Base-by-base conservation (phyloP, 2,113 vertebrate species). In the Lampris incognitus region DNA sequence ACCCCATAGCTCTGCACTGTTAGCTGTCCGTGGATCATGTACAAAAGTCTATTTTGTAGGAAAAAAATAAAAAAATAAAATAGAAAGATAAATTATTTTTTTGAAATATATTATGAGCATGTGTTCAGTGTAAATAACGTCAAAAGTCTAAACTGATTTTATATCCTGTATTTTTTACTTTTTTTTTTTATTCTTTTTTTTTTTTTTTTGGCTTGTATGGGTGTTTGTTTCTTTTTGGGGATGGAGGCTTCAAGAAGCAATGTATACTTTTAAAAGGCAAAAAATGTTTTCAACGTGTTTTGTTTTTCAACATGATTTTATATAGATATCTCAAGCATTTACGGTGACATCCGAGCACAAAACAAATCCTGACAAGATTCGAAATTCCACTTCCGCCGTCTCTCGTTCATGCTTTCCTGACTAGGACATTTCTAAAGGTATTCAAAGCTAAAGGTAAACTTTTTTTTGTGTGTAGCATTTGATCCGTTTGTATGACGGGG, bases 61-160 rank as follows among this genome's bases (percentile, higher is more conserved):
- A 85, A 87, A 85, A 87, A 91, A 85, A 88, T 66, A 66, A 82
- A 92, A 91, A 87, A 91, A 85, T 87, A 69, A 66, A 82, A 92
- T 90, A 91, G 72, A 72, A 78, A 86, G 76, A 91, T 94, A 94
- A 95, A 93, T 95, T 95, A 94, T 94, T 95, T 92, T 93, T 75
- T 24, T 24, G 24, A 90, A 91, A 93, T 90, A 89, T 93, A 91
- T 93, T 92, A 92, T 91, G 78, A 92, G 91, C 91, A 92, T 93
- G 86, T 94, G 87, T 91, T 93, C 79, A 90, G 83, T 94, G 94
- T 95, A 94, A 92, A 94, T 94, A 94, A 91, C 88, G 71, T 93
- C 68, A 93, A 91, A 42, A 92, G 89, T 92, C 91, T 85, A 91
- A 91, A 91, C 81, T 86, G 86, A 93, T 92, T 93, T 93, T 93